These are phyloP conservation scores for Nyleta sp. DNA, from an alignment of 2,888 invertebrate species.

Conservation along the genomic window DNA sequence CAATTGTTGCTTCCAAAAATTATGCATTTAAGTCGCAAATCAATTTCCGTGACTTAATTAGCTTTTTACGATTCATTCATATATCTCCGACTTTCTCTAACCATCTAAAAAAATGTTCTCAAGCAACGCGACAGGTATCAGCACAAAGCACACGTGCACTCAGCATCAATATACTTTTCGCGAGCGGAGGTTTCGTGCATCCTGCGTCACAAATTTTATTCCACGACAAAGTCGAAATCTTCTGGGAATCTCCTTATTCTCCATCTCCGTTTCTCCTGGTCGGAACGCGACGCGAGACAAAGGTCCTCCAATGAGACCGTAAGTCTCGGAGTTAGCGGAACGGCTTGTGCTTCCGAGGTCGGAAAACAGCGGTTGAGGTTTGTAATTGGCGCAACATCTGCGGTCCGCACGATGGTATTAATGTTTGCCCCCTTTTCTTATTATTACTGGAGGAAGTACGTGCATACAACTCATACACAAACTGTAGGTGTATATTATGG, in stretches of 20 bases:
- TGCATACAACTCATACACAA: slow-evolving; percentile 46
- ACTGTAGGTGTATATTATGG: slow-evolving; percentile 11
- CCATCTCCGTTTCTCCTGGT: slow-evolving; percentile 22
- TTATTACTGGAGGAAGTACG: slow-evolving; percentile 46
- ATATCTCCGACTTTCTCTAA: neutral
- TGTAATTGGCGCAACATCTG: slow-evolving; percentile 82
- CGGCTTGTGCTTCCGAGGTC: slow-evolving; percentile 67
- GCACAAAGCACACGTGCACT: slow-evolving; percentile 28
- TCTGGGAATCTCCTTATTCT: slow-evolving; percentile 44
- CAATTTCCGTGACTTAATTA: too few relatives aligned
- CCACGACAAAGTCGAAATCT: slow-evolving; percentile 58
- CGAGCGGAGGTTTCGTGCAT: slow-evolving; percentile 10
- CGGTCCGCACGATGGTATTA: slow-evolving; percentile 81
- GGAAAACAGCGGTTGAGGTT: slow-evolving; percentile 75
- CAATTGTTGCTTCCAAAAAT: too few relatives aligned
- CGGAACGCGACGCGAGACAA: slow-evolving; percentile 47
- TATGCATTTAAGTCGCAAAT: too few relatives aligned
- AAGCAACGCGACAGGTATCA: slow-evolving; percentile 12
- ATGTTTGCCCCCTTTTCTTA: slow-evolving; percentile 74
- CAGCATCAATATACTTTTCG: slow-evolving; percentile 32
- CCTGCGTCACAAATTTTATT: slow-evolving; percentile 63
- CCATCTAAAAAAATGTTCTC: neutral
- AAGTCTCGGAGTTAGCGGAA: slow-evolving; percentile 67
- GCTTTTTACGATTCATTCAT: too few relatives aligned
- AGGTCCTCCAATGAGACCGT: slow-evolving; percentile 87